Evolutionary conservation across 2,888 invertebrate species (phyloP).

Genomic region (Eutolmus rufibarbis): DNA sequence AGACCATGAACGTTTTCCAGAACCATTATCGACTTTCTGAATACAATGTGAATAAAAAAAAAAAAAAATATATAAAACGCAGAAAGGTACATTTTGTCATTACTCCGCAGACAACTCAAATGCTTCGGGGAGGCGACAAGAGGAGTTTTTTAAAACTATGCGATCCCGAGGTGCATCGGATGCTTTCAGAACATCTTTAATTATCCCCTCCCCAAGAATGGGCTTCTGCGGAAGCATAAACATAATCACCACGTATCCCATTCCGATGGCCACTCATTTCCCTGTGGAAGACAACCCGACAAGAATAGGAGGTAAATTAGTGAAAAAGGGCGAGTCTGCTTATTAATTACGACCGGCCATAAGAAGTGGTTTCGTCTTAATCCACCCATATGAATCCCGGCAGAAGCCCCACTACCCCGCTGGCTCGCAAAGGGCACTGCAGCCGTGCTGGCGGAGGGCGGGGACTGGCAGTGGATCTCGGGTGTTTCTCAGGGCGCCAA

Average conservation of each 20-base stretch:
- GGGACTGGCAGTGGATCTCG: not conserved
- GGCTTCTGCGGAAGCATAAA: not conserved
- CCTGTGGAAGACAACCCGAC: not conserved
- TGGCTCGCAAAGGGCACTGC: not conserved
- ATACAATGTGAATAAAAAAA: not conserved
- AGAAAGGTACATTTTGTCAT: not conserved
- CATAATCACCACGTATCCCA: not conserved
- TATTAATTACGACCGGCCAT: constrained; percentile 16
- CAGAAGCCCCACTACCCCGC: not conserved
- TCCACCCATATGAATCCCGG: constrained; percentile 21
- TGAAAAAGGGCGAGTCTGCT: constrained; percentile 22
- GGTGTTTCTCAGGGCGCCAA: constrained; percentile 17
- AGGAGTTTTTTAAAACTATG: not conserved
- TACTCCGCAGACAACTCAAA: not conserved
- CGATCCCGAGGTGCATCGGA: not conserved
- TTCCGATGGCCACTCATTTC: not conserved
- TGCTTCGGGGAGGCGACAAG: not conserved
- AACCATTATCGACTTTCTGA: not conserved
- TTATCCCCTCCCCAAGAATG: not conserved
- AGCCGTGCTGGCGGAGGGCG: not conserved
- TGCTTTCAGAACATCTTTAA: not conserved
- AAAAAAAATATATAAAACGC: not conserved
- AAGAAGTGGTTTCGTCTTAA: constrained; percentile 29
- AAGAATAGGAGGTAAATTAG: constrained; percentile 9
- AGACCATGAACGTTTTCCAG: not conserved